Base-by-base conservation (phyloP, 2,888 invertebrate genomes). In the Plagodis dolabraria region DNA sequence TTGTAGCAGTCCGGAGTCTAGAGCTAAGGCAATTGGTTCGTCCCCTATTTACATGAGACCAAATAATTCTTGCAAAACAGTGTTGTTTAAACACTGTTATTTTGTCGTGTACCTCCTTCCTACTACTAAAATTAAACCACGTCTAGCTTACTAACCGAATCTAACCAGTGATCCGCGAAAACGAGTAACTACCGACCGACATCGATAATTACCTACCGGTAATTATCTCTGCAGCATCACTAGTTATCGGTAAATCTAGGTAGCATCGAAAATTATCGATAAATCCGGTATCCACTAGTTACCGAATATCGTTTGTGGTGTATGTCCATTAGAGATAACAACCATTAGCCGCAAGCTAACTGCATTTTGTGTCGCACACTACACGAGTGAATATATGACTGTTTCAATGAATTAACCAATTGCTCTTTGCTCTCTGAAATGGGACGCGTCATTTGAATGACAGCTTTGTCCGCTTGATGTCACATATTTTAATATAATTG, bases 261-360 rank as follows among this genome's bases (percentile, higher is more conserved):
- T 11, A 56, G 11, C 55, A 53, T 56, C 48, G 49, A 35, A 52
- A 60, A 60, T 60, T 52, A 55, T 52, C 51, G 51, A 40, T 44
- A 47, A 59, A 47, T 51, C 59, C 33, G 46, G 11, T 55, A 47
- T 43, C 51, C 38, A 42, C 10, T n/a, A 45, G 22, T 22, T 22
- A 35, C 45, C 51, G 33, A 52, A 60, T 55, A 45, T 51, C 60
- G 60, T 34, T 55, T 55, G 54, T 47, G 60, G 60, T 55, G 44
- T 11, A 33, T 45, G 44, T 54, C 44, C 49, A 50, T 59, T 54
- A 54, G 50, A 51, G 50, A 51, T 51, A 54, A 38, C 53, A 54
- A n/a, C 47, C 36, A 40, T 10, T 51, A 43, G 38, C 47, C 44
- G 43, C 38, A 47, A 38, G 7, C 51, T 36, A 43, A 44, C 43